phyloP scores from a whole-genome alignment of 2,888 invertebrate genomes.

The Drosophila peninsularis region DNA sequence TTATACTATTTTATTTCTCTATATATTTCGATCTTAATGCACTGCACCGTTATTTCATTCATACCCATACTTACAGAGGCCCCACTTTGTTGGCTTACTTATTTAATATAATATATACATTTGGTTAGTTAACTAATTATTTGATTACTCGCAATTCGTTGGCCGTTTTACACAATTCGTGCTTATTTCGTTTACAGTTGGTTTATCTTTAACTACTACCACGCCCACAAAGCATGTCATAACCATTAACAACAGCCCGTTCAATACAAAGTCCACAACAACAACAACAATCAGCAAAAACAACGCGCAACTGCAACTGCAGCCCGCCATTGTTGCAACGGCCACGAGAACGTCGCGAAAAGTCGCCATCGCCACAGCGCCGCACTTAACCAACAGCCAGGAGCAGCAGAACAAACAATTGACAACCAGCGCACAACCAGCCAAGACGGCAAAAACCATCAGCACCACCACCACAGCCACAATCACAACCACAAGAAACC shows the following conservation, averaged over 20 bases:
- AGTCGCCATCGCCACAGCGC: conserved; percentile 52
- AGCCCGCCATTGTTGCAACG: conserved; percentile 55
- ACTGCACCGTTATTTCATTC: conserved; percentile 15
- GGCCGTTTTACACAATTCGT: conserved; percentile 57
- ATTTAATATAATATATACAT: conserved; percentile 11
- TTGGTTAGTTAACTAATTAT: conserved; percentile 41
- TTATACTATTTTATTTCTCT: conserved; percentile 8
- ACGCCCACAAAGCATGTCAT: conserved; percentile 94
- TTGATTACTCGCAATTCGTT: conserved; percentile 46
- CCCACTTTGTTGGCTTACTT: conserved; percentile 2
- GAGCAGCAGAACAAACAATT: conserved; percentile 35
- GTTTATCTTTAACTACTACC: conserved; percentile 85
- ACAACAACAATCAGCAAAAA: conserved; percentile 3
- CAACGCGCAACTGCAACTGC: conserved; percentile 54
- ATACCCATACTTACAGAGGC: conserved; percentile 12
- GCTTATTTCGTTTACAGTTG: conserved; percentile 89
- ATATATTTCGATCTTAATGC: conserved; percentile 16
- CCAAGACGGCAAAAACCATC: conserved; percentile 40
- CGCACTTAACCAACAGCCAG: conserved; percentile 42
- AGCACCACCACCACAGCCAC: conserved; percentile 41
- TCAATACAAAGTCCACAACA: conserved; percentile 47
- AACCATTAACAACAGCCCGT: conserved; percentile 83
- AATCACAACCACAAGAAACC: conserved; percentile 52
- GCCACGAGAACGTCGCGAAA: conserved; percentile 59
- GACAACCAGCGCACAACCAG: conserved; percentile 27